Evolutionary conservation across 2,797 vertebrate species (phyloP).

Genomic region (Geotrypetes seraphini): DNA sequence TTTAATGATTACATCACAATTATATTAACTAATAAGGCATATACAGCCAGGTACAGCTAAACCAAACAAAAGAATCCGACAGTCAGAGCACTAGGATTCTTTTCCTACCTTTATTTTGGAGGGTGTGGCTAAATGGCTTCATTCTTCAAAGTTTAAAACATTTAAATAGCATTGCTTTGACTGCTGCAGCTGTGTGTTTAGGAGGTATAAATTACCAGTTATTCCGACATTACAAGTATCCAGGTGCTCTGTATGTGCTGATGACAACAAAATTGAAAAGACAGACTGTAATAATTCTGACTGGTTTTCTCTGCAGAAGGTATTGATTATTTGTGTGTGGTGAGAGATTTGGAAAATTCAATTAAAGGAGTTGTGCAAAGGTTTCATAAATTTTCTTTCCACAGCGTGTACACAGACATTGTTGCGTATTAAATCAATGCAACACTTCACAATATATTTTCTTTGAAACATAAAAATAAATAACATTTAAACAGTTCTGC

Average conservation of each 20-base stretch:
- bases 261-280: conserved; percentile 98
- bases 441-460: conserved; percentile 99
- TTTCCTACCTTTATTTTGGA: too few species aligned
- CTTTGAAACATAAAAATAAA: conserved; percentile 99
- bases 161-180: too few species aligned
- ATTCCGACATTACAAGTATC: conserved; percentile 79
- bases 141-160: too few species aligned
- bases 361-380: conserved; percentile 99
- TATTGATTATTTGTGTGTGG: conserved; percentile 99
- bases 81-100: too few species aligned
- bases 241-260: conserved; percentile 84
- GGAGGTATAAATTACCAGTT: conserved; percentile 74
- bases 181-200: conserved; percentile 73
- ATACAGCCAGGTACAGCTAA: too few species aligned
- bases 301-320: conserved; percentile 88
- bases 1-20: too few species aligned
- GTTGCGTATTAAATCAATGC: conserved; percentile 98
- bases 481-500: conserved; percentile 99
- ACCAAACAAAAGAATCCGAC: too few species aligned
- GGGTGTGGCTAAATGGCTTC: too few species aligned
- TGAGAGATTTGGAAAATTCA: conserved; percentile 99
- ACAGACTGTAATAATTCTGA: conserved; percentile 96
- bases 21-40: too few species aligned
- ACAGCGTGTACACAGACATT: conserved; percentile 80
- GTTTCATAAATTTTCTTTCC: conserved; percentile 97